These are phyloP conservation scores for Archips xylosteana DNA, from an alignment of 2,888 invertebrate species.

Conservation along the genomic window DNA sequence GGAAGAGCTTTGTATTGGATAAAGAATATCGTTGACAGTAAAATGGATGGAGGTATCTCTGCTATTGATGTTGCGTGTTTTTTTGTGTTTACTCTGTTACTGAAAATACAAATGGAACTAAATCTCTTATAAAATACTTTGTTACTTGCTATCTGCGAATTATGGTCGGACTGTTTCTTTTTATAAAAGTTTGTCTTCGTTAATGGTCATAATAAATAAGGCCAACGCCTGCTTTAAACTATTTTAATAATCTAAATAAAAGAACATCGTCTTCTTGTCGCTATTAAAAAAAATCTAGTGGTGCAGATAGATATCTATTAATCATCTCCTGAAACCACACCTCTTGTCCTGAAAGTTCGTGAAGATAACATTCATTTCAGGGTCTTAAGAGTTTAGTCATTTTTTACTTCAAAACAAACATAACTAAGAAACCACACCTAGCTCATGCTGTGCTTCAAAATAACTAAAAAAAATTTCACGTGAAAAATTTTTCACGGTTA, in stretches of 20 bases:
- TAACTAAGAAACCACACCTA: neutral
- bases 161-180: neutral
- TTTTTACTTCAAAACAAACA: neutral
- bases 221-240: no score
- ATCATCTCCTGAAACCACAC: no score
- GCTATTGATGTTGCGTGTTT: slow-evolving; percentile 24
- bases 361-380: no score
- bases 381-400: neutral
- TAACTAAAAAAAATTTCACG: neutral
- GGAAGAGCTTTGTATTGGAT: neutral
- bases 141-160: neutral
- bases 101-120: slow-evolving; percentile 3
- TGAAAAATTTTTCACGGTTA: slow-evolving; percentile 7
- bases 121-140: neutral
- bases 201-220: no score
- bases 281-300: no score
- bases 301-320: no score
- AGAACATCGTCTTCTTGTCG: no score
- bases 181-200: neutral
- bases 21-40: slow-evolving; percentile 7
- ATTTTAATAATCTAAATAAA: no score
- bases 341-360: no score
- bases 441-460: neutral
- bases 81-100: slow-evolving; percentile 16
- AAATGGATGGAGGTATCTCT: slow-evolving; percentile 13